Base-by-base conservation (phyloP, 2,797 vertebrate genomes). In the Malurus leucopterus region DNA sequence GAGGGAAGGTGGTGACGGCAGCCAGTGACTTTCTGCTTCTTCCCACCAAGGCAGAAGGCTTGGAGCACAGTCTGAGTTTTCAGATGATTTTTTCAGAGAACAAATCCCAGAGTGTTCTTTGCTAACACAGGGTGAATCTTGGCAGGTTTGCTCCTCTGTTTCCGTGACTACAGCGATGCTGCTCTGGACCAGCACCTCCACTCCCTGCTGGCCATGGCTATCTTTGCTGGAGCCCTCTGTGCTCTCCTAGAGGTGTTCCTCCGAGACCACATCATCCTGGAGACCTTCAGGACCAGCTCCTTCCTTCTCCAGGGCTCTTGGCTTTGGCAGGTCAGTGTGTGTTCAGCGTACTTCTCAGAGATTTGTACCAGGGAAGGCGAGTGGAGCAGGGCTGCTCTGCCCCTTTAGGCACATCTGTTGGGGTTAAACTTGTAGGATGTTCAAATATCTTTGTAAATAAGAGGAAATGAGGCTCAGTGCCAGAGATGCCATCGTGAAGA, bases 81-180 rank as follows among this genome's bases (percentile, higher is more conserved):
- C 40, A 54, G 27, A 15, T 54, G 5, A 5, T 29, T 55, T 40
- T 26, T 41, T 11, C 8, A 26, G 38, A 30, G 15, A 63, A 17
- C 36, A 75, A 43, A n/a, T 20, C 50, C 47, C 30, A 15, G n/a
- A 36, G 43, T 32, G 20, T 62, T 69, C 26, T 68, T 51, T 77
- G 34, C 69, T 90, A 65, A 95, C 0, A 4, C 9, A 13, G 10
- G 0, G 15, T 74, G 58, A 30, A 44, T 69, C 55, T 87, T 41
- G 76, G 40, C 96, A 99, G 99, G 99, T 57, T 98, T 99, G 87
- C 98, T 99, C 84, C 98, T 99, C 95, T 98, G 98, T 88, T 98
- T 96, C 95, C 98, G 97, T 2, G 90, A 99, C 50, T 97, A 98
- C 24, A 92, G 43, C 2, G 96, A 98, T 1, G 96, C 97, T 2